These are phyloP conservation scores for Zaprionus gabonicus DNA, from an alignment of 1,140 invertebrate species.

Conservation along the genomic window DNA sequence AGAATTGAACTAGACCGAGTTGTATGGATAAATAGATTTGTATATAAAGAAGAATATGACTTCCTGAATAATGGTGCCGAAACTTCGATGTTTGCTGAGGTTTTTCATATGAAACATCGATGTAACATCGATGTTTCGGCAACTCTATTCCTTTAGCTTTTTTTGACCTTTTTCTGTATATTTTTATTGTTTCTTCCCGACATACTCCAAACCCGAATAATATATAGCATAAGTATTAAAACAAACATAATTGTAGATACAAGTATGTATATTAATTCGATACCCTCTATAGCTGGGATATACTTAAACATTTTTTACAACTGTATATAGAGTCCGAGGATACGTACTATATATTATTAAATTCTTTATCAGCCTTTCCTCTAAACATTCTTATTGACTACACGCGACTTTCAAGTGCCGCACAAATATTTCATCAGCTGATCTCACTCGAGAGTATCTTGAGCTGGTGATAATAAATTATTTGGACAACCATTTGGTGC, in stretches of 20 bases:
- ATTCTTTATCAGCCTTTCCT: background rate
- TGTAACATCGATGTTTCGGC: no score
- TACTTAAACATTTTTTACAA: no score
- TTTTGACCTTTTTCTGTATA: background rate
- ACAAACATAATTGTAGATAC: background rate
- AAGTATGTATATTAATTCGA: no score
- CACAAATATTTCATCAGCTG: slow-evolving; percentile 1
- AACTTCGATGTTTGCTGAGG: no score
- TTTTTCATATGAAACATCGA: no score
- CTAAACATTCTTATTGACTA: background rate
- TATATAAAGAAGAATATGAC: background rate
- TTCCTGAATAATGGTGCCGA: background rate
- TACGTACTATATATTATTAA: background rate
- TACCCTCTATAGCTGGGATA: no score
- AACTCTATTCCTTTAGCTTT: background rate
- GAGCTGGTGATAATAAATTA: slow-evolving; percentile 11
- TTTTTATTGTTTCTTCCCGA: background rate
- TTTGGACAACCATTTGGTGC: slow-evolving; percentile 18
- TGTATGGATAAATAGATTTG: no score
- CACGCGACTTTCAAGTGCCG: background rate
- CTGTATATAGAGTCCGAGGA: no score
- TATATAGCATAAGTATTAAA: background rate
- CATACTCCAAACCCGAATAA: background rate
- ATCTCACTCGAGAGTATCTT: background rate
- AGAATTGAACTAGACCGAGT: no score